Evolutionary conservation across 92 coral and sea anemone species (phyloP), one percentile per base, ranked within the genome.

Genomic region (Nematostella vectensis): DNA sequence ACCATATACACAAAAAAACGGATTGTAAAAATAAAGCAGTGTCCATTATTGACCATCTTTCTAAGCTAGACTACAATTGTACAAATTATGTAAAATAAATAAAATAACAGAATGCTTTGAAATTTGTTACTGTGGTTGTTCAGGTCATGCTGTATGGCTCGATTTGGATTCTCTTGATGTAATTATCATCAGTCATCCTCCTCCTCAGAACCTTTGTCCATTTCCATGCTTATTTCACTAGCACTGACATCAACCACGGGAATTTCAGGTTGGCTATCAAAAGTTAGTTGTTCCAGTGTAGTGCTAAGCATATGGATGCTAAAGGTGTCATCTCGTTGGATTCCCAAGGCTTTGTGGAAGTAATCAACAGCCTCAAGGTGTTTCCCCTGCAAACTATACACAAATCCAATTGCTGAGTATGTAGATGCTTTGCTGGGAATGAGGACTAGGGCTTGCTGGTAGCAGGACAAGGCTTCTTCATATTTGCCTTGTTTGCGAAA

Each of bases 251-350:
- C 67, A 18, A 29, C 57, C 4, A 62, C 27, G 16, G 58, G 64
- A 43, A 45, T 66, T 24, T 77, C 84, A 1, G 82, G 75, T 18
- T 70, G 55, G 8, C 62, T 55, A 48, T 87, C 93, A 58, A 93
- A 48, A 1, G 96, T 74, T 19, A 93, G 66, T 57, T 93, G 95
- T 48, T 93, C 88, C 31, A 93, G 76, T 38, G 96, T 82, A 61
- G 85, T 83, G 29, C 96, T 93, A n/a, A 93, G 81, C 99, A 93
- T 93, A 61, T 93, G 99, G 39, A 93, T 95, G 64, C 99, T 85
- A 65, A 93, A 93, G 3, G 99, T 93, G 56, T 93, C 99, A 47
- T 93, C 99, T 27, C 94, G 75, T 55, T 88, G 89, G 21, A 93
- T 57, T 22, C 99, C 94, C 33, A 93, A 59, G n/a, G 99, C 99